Conservation (phyloP, 1,140 invertebrate genomes). For the Ceratina calcarata region DNA sequence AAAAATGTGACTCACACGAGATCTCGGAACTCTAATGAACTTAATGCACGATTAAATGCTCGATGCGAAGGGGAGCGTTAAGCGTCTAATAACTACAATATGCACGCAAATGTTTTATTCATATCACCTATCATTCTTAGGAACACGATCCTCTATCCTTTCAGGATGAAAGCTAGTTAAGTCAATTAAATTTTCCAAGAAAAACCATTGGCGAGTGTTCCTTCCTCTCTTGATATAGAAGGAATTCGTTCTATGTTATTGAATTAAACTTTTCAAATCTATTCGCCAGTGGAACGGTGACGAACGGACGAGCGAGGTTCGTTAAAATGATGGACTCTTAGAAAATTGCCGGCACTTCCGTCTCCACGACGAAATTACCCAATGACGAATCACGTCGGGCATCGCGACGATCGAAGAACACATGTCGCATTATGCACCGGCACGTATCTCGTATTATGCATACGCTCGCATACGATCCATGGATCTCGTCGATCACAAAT, state of each 20-base stretch:
- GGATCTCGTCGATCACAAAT: conserved; percentile 61
- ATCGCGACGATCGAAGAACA: conserved; percentile 55
- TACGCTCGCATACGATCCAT: conserved; percentile 57
- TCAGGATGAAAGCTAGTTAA: too few species aligned
- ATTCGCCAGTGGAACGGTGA: background rate
- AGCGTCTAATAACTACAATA: conserved; percentile 29
- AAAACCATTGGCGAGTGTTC: too few species aligned
- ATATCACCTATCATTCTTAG: background rate
- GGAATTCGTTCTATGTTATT: background rate
- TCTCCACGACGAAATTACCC: conserved; percentile 44
- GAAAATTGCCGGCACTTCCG: conserved; percentile 47
- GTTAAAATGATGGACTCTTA: conserved; percentile 46
- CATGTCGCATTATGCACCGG: conserved; percentile 68
- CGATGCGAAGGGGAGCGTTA: conserved; percentile 6
- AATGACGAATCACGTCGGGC: conserved; percentile 54
- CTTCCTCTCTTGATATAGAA: too few species aligned
- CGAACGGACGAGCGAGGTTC: conserved; percentile 27
- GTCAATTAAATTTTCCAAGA: too few species aligned
- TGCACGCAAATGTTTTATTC: conserved; percentile 34
- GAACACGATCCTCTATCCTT: too few species aligned
- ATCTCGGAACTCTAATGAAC: conserved; percentile 39
- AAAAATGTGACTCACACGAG: conserved; percentile 46
- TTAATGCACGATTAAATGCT: conserved; percentile 42
- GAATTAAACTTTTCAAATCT: background rate
- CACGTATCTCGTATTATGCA: conserved; percentile 60